A percentile compares a stretch with the other conserved stretches of the same genome.
These are phyloP conservation scores for Caenorhabditis inopinata DNA, from an alignment of 1,140 invertebrate species.

Conservation along the genomic window DNA sequence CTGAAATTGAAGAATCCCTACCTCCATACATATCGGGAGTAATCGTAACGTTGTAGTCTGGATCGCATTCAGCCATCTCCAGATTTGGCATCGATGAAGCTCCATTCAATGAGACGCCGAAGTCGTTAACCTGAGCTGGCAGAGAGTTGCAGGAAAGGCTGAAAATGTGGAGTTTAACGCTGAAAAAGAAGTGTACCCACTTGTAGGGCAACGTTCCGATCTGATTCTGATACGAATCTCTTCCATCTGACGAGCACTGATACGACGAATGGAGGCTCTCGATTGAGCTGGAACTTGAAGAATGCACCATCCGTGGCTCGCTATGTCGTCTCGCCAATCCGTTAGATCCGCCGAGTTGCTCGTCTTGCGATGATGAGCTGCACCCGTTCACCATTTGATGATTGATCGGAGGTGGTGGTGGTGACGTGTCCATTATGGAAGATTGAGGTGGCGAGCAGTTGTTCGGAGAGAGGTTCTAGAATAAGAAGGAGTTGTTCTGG, in stretches of 20 bases:
- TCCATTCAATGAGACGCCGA: slow-evolving; percentile 33
- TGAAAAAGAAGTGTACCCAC: background rate
- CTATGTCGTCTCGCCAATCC: background rate
- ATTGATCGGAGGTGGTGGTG: background rate
- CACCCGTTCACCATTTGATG: background rate
- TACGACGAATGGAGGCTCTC: slow-evolving; percentile 16
- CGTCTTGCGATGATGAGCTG: background rate
- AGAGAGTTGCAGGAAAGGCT: slow-evolving; percentile 41
- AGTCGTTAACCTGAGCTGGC: slow-evolving; percentile 30
- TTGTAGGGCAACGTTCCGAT: slow-evolving; percentile 18
- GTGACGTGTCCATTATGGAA: background rate
- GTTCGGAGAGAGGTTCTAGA: background rate
- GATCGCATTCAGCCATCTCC: slow-evolving; percentile 56
- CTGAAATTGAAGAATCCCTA: background rate
- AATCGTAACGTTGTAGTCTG: slow-evolving; percentile 64
- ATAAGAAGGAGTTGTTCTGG: background rate
- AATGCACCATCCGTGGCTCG: slow-evolving; percentile 37
- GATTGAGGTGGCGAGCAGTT: background rate
- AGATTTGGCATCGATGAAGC: slow-evolving; percentile 48
- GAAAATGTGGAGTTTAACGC: background rate
- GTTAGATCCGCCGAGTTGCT: background rate
- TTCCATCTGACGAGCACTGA: background rate
- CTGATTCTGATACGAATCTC: background rate
- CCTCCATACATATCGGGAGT: slow-evolving; percentile 58
- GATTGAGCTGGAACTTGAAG: slow-evolving; percentile 29